phyloP scores from a whole-genome alignment of 2,797 vertebrate species.

The Menidia menidia region DNA sequence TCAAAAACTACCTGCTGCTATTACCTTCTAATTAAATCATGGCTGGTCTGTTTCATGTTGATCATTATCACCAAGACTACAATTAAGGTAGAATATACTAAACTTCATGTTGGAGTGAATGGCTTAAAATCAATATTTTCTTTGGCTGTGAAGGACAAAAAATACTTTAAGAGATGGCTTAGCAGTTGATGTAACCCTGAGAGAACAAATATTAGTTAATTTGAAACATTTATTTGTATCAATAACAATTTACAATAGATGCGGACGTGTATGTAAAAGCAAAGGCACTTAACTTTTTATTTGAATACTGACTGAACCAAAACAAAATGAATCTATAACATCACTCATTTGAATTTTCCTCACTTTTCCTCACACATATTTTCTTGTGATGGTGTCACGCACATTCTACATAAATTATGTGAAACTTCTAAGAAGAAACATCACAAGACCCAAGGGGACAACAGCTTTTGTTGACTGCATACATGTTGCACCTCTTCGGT shows the following conservation, averaged over 20 bases:
- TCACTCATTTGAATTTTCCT: neutral
- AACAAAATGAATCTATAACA: neutral
- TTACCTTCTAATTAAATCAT: neutral
- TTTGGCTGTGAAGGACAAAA: neutral
- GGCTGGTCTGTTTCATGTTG: neutral
- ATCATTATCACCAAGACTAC: neutral
- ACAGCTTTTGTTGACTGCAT: neutral
- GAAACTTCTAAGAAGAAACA: conserved; percentile 5
- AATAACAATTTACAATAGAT: neutral
- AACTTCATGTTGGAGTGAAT: neutral
- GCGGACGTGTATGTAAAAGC: neutral
- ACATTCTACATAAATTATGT: neutral
- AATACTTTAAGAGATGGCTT: neutral
- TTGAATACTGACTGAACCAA: no score
- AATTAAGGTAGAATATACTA: neutral
- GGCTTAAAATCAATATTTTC: neutral
- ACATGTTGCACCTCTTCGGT: neutral
- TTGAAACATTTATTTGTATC: neutral
- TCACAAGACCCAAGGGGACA: conserved; percentile 25
- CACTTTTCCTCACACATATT: neutral
- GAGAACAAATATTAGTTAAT: no score
- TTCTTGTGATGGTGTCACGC: neutral
- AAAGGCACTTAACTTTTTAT: no score
- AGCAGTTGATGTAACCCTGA: neutral
- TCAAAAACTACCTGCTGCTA: conserved; percentile 55